Evolutionary conservation across 2,888 invertebrate genomes (phyloP).

Genomic region (Oxyscelio sp.): DNA sequence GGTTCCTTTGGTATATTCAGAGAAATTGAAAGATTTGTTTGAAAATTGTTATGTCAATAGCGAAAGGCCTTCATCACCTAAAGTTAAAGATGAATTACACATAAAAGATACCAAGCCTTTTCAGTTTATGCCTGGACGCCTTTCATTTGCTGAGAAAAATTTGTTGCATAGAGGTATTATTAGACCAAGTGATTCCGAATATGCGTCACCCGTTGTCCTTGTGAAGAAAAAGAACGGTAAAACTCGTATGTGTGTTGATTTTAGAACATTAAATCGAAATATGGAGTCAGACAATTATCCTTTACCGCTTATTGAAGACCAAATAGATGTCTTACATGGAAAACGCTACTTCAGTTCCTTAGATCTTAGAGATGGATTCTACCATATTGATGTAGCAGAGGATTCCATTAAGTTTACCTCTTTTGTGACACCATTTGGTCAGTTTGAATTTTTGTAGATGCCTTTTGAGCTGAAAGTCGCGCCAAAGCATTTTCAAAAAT

Average conservation of each 20-base stretch:
- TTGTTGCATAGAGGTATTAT: background rate
- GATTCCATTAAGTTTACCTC: background rate
- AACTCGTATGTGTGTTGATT: conserved; percentile 6
- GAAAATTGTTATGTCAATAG: conserved; percentile 38
- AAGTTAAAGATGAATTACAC: conserved; percentile 8
- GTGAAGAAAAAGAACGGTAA: background rate
- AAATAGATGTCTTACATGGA: background rate
- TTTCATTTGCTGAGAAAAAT: conserved; percentile 25
- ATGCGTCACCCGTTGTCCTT: conserved; percentile 1
- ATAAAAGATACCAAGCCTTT: conserved; percentile 10
- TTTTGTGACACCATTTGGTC: too few relatives aligned
- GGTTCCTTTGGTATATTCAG: conserved; percentile 3
- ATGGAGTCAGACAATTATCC: background rate
- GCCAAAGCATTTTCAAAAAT: too few relatives aligned
- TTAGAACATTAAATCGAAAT: background rate
- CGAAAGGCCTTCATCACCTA: background rate
- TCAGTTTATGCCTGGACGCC: conserved; percentile 15
- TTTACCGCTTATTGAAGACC: background rate
- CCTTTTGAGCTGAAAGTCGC: too few relatives aligned
- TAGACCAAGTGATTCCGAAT: conserved; percentile 17
- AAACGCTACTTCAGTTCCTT: background rate
- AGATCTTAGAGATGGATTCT: background rate
- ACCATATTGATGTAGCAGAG: background rate
- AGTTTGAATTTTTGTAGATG: too few relatives aligned
- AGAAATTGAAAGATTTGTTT: conserved; percentile 41